Base-by-base conservation (phyloP, 2,888 invertebrate genomes). In the Steromphala cineraria region DNA sequence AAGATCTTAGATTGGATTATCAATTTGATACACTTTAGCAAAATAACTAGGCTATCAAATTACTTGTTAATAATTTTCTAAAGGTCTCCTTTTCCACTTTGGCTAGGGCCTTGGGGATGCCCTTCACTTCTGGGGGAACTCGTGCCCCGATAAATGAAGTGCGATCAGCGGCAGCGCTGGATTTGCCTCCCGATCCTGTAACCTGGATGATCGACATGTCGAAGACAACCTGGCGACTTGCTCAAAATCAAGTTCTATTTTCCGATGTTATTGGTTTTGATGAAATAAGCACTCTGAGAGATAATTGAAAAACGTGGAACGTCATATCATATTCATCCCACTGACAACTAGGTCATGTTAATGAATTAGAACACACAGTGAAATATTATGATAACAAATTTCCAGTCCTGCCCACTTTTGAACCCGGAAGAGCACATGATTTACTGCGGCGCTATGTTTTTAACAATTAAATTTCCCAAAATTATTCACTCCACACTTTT, bases 191-290 rank as follows among this genome's bases (percentile, higher is more conserved):
- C 24, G 87, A 87, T 15, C 91, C 91, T 21, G 86, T 89, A 8
- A 90, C 90, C 86, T 91, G 90, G 24, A 90, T 84, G 24, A 91
- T 90, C 4, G 90, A 91, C 91, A 91, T 91, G 8, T n/a, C 83
- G 15, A 46, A 19, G 28, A 15, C 4, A n/a, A 24, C 19, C 56
- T 13, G 24, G 10, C 56, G 24, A 56, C 19, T 56, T 24, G 19
- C 2, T 55, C n/a, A 55, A 56, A 56, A 2, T 56, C 21, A 5
- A 56, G 19, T 24, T 56, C 19, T 56, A 7, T 19, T 21, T 56
- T n/a, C 56, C 56, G 5, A 56, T 24, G n/a, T 56, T n/a, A 15
- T 10, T 24, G 19, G 21, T 24, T 56, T 56, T n/a, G 56, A 1
- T n/a, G 56, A 56, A 56, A n/a, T 2, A 3, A 56, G 56, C 24